Evolutionary conservation across 2,888 invertebrate species (phyloP), one percentile per base, ranked within the genome.

Genomic region (Brachylomia viminalis): DNA sequence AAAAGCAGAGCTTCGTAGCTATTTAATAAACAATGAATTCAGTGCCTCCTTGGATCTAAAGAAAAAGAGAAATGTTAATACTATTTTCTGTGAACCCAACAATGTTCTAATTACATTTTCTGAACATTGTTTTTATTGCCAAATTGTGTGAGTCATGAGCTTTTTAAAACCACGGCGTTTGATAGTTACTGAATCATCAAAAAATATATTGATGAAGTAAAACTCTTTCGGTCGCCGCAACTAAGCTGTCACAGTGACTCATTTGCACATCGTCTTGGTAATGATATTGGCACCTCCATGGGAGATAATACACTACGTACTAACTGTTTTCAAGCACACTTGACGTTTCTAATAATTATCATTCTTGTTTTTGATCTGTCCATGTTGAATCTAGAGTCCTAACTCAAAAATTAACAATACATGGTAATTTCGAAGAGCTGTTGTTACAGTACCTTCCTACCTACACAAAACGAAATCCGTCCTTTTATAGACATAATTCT

Each of bases 31-130:
- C 56, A 62, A 78, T 62, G n/a, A 33, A 65, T 54, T 27, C 59
- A 65, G 42, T 45, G 42, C 54, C 42, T 82, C 38, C 38, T 72
- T 62, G 58, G 13, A 65, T 70, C n/a, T 80, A 74, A 59, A 72
- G 66, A 45, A 52, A 76, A 68, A 61, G 30, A 42, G 62, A 69
- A 17, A n/a, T n/a, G n/a, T n/a, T n/a, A n/a, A n/a, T n/a, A n/a
- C n/a, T n/a, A n/a, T 73, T 61, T 74, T 70, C 52, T 74, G 62
- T 49, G 38, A 65, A 69, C 33, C 58, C 45, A 67, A 69, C 71
- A 66, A 59, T 33, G 38, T 27, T 61, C 33, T 80, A 59, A 80
- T 84, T 33, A 75, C 47, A 72, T 38, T 71, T 69, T 33, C 23
- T 61, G 65, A 62, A 72, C 33, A 30, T 73, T 68, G 27, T 23